A percentile compares a stretch with the other conserved stretches of the same genome.
These are phyloP conservation scores for Melozone crissalis DNA, from an alignment of 2,113 vertebrate species.

Conservation along the genomic window DNA sequence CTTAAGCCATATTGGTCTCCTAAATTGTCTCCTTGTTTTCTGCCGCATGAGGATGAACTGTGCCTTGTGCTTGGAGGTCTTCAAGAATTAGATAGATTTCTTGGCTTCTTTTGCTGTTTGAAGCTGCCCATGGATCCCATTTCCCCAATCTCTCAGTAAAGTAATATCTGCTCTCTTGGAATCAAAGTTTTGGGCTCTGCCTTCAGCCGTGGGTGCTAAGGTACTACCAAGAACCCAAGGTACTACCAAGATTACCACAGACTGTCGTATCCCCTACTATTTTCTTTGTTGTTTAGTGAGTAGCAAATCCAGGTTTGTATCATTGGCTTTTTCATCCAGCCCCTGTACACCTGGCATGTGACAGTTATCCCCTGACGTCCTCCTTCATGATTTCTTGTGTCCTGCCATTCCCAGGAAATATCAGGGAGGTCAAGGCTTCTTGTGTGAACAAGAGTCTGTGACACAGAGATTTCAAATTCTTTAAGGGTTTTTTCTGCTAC, in stretches of 20 bases:
- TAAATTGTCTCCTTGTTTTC: background rate
- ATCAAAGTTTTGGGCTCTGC: background rate
- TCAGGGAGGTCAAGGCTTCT: background rate
- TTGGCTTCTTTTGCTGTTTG: background rate
- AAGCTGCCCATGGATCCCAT: background rate
- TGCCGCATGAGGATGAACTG: background rate
- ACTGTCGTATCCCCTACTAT: background rate
- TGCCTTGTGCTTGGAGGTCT: background rate
- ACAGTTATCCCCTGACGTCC: background rate
- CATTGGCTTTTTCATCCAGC: background rate
- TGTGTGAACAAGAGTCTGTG: fast-evolving
- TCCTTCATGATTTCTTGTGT: background rate
- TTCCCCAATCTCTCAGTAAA: background rate
- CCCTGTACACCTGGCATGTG: background rate
- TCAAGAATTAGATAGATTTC: background rate
- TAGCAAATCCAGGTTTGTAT: background rate
- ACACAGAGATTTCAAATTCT: background rate
- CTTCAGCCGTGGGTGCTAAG: background rate
- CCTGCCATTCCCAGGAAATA: background rate
- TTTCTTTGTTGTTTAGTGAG: background rate
- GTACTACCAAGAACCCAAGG: background rate
- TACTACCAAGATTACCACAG: background rate
- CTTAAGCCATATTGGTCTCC: background rate
- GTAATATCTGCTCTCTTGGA: background rate
- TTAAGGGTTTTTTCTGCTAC: background rate